Percentiles rank a stretch among this genome's conserved stretches.
These are phyloP conservation scores for Furnarius figulus DNA, from an alignment of 2,113 vertebrate species.

Conservation along the genomic window DNA sequence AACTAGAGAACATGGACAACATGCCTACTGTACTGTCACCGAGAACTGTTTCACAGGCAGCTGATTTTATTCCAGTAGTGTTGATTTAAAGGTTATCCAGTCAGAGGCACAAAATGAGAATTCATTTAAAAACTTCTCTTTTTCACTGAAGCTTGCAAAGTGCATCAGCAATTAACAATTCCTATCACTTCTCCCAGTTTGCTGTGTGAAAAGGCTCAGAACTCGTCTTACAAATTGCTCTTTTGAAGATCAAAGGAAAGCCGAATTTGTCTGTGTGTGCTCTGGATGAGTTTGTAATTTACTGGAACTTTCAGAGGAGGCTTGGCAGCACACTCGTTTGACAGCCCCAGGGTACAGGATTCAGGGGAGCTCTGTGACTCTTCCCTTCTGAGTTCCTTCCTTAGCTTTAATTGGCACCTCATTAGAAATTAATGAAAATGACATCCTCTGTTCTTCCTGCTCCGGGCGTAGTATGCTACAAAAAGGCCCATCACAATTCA, in stretches of 20 bases:
- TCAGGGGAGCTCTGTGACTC: conserved; percentile 74
- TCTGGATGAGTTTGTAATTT: conserved; percentile 78
- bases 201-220: conserved; percentile 73
- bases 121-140: conserved; percentile 62
- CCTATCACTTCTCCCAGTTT: conserved; percentile 73
- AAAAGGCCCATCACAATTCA: conserved; percentile 82
- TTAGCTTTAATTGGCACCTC: conserved; percentile 85
- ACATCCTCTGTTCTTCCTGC: conserved; percentile 84
- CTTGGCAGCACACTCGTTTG: conserved; percentile 59
- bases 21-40: conserved; percentile 4
- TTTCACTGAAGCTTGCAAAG: conserved; percentile 51
- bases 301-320: conserved; percentile 77
- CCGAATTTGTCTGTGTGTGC: conserved; percentile 74
- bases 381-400: conserved; percentile 75
- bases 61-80: conserved; percentile 19
- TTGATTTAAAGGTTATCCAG: conserved; percentile 73
- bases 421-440: conserved; percentile 89
- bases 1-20: not conserved
- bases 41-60: conserved; percentile 33
- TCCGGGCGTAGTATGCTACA: conserved; percentile 76
- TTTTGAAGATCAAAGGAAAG: conserved; percentile 84
- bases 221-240: conserved; percentile 84
- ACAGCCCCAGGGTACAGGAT: conserved; percentile 75
- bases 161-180: conserved; percentile 79
- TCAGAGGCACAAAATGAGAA: conserved; percentile 62